phyloP scores from a whole-genome alignment of 2,888 invertebrate species.

The Schrankia costaestrigalis region DNA sequence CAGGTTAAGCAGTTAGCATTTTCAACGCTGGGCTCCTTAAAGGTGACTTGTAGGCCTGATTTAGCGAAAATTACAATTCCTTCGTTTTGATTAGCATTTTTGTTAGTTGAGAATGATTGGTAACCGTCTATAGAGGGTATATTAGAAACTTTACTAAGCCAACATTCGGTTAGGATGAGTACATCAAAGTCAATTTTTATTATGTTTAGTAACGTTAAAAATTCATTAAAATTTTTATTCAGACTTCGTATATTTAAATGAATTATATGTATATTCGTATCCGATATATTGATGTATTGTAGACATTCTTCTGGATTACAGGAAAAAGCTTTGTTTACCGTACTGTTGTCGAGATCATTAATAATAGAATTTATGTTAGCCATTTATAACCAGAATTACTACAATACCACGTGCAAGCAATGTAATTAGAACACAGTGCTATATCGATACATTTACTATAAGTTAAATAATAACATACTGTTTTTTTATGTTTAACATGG shows the following conservation, averaged over 20 bases:
- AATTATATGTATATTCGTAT: background rate
- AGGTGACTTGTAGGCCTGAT: background rate
- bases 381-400: background rate
- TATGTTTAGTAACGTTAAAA: background rate
- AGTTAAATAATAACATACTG: no score
- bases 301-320: background rate
- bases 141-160: background rate
- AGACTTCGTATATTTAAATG: constrained; percentile 1
- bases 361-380: background rate
- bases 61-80: background rate
- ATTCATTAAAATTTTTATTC: constrained; percentile 1
- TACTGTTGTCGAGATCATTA: background rate
- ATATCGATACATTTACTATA: background rate
- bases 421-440: background rate
- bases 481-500: no score
- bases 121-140: background rate
- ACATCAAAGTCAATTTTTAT: background rate
- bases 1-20: background rate
- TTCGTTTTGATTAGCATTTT: background rate
- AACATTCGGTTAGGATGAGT: background rate
- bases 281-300: background rate
- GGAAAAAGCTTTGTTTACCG: background rate
- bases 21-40: background rate
- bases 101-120: background rate
- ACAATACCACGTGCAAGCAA: background rate